Conservation (phyloP, 2,888 invertebrate species). For the Lasioglossum vierecki region DNA sequence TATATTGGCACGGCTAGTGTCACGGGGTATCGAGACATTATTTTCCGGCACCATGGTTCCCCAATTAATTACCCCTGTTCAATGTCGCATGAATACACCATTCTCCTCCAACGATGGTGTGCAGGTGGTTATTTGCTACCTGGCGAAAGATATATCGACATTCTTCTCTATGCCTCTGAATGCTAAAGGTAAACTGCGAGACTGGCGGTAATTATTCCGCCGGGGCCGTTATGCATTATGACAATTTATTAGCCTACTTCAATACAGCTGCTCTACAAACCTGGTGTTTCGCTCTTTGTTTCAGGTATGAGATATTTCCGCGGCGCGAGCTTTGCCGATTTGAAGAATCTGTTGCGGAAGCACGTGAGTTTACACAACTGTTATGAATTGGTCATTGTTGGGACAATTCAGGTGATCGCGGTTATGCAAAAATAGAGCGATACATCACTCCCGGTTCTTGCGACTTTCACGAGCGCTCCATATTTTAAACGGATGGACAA, state of each 20-base stretch:
- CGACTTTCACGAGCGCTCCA: neutral
- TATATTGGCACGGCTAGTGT: neutral
- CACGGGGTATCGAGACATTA: neutral
- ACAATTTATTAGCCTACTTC: conserved; percentile 22
- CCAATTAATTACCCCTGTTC: conserved; percentile 45
- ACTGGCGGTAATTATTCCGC: conserved; percentile 30
- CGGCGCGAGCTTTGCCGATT: neutral
- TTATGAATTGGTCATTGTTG: neutral
- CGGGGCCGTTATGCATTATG: conserved; percentile 25
- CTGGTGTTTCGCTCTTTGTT: conserved; percentile 20
- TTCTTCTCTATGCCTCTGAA: conserved; percentile 38
- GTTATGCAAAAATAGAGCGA: neutral
- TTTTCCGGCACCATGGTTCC: conserved; percentile 4
- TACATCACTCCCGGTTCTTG: neutral
- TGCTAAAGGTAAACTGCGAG: conserved; percentile 21
- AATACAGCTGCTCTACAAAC: neutral
- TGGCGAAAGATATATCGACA: conserved; percentile 49
- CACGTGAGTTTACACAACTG: conserved; percentile 24
- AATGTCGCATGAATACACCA: conserved; percentile 37
- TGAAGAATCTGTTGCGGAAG: conserved; percentile 5
- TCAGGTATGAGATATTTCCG: conserved; percentile 22
- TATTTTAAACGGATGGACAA: neutral
- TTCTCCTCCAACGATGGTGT: conserved; percentile 25
- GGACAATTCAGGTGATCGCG: too few relatives aligned
- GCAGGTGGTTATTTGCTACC: conserved; percentile 41